Base-by-base conservation (phyloP, 2,113 vertebrate species). In the Daubentonia madagascariensis region DNA sequence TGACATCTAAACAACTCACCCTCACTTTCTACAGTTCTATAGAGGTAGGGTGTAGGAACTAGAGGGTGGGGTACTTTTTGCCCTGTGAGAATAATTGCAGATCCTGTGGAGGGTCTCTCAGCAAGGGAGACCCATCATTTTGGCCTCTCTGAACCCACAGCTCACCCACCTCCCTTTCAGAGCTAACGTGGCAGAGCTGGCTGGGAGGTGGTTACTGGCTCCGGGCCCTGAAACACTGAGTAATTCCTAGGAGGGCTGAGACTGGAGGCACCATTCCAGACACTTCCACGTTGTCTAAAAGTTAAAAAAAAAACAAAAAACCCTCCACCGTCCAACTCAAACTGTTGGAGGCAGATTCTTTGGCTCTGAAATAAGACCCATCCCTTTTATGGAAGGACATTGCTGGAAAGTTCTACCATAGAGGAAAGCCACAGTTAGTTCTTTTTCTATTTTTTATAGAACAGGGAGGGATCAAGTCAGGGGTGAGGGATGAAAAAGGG, bases 251-350 rank as follows among this genome's bases (percentile, higher is more conserved):
- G 94, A 76, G 52, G 87, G 96, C 93, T 96, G 93, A 52, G 79
- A 22, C 89, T 67, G 81, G 4, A 3, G 91, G 11, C 43, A 93
- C 30, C 65, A 28, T 8, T 32, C 97, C 98, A 96, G 98, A 97
- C 76, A 84, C 92, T 97, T 98, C 98, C 98, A 98, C 65, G 87
- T 95, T 98, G 98, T 98, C 98, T 90, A 37, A 90, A 97, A 97
- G 78, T 68, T 94, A 81, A 94, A 95, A 93, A 89, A 54, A 94
- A 84, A 94, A 89, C 89, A 72, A 48, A 37, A 92, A 68, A 20
- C 23, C 13, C 10, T 45, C 63, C 50, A 65, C 73, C 43, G 52
- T 16, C 75, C 68, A 93, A 80, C 70, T 83, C 89, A 90, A 91
- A 93, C 11, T 76, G 80, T 28, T 96, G 97, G 94, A 98, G 93